These are phyloP conservation scores for Oscheius myriophilus DNA, from an alignment of 2,888 invertebrate genomes.

Conservation along the genomic window DNA sequence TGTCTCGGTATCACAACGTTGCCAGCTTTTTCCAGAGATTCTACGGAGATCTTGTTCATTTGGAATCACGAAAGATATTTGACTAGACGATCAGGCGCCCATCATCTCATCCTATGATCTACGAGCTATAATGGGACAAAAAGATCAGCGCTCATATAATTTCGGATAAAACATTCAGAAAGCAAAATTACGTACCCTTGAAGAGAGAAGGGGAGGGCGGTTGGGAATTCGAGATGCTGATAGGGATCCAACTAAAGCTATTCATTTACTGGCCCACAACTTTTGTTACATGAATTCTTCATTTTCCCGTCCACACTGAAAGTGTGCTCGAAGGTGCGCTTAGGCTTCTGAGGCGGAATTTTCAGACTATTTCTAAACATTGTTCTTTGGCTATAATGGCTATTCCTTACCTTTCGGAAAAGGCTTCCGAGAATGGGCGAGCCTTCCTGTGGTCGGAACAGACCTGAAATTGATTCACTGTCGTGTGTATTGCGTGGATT, in stretches of 20 bases:
- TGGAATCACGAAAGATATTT: too few relatives aligned
- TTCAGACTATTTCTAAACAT: neutral
- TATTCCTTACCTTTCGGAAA: neutral
- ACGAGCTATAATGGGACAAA: too few relatives aligned
- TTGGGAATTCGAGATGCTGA: slow-evolving; percentile 10
- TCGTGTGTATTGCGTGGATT: slow-evolving; percentile 7
- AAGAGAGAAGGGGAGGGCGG: slow-evolving; percentile 19
- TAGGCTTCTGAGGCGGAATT: slow-evolving; percentile 29
- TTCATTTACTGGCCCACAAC: neutral
- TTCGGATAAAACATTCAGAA: neutral
- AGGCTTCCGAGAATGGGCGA: slow-evolving; percentile 15
- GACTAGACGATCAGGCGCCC: too few relatives aligned
- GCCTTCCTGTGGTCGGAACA: neutral
- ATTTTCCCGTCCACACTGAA: slow-evolving; percentile 9
- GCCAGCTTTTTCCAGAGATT: too few relatives aligned
- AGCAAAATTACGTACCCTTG: neutral
- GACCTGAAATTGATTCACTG: slow-evolving; percentile 13
- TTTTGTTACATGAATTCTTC: neutral
- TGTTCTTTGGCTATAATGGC: neutral
- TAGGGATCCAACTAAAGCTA: slow-evolving; percentile 15
- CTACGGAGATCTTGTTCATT: too few relatives aligned
- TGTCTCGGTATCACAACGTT: too few relatives aligned
- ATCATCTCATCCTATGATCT: too few relatives aligned
- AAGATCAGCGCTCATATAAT: too few relatives aligned
- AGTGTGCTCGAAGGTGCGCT: slow-evolving; percentile 23